A percentile compares a stretch with the other conserved stretches of the same genome.
Evolutionary conservation across 1,140 invertebrate species (phyloP).

Genomic region (Drosophila murphyi): DNA sequence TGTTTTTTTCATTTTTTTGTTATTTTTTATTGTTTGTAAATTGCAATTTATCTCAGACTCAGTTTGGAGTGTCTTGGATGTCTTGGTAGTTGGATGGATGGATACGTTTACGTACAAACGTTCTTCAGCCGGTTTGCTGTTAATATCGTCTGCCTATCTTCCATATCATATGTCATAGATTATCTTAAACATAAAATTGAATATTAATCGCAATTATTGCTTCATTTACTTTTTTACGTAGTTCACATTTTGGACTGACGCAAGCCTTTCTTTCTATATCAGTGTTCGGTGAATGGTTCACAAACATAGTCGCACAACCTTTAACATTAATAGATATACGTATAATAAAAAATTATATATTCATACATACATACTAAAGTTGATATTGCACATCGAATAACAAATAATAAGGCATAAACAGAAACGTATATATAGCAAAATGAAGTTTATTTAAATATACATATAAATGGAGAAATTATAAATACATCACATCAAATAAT

Average conservation of each 20-base stretch:
- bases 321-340: constrained; percentile 63
- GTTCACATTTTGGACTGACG: constrained; percentile 54
- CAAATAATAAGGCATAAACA: constrained; percentile 21
- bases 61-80: constrained; percentile 82
- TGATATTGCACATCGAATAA: constrained; percentile 61
- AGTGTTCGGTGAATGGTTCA: constrained; percentile 67
- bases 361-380: constrained; percentile 37
- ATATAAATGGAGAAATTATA: constrained; percentile 71
- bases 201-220: constrained; percentile 76
- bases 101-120: constrained; percentile 79
- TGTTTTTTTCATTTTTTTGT: constrained; percentile 17
- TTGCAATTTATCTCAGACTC: constrained; percentile 82
- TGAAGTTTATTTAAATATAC: constrained; percentile 70
- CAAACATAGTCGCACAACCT: constrained; percentile 78
- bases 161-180: constrained; percentile 42
- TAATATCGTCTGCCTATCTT: constrained; percentile 25
- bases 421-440: constrained; percentile 55
- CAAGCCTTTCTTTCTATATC: constrained; percentile 45
- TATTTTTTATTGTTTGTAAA: constrained; percentile 67
- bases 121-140: constrained; percentile 48
- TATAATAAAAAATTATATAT: constrained; percentile 29
- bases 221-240: constrained; percentile 45
- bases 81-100: constrained; percentile 78
- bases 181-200: constrained; percentile 77
- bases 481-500: constrained; percentile 83